Base-by-base conservation (phyloP, 2,888 invertebrate genomes). In the Xestobium rufovillosum region DNA sequence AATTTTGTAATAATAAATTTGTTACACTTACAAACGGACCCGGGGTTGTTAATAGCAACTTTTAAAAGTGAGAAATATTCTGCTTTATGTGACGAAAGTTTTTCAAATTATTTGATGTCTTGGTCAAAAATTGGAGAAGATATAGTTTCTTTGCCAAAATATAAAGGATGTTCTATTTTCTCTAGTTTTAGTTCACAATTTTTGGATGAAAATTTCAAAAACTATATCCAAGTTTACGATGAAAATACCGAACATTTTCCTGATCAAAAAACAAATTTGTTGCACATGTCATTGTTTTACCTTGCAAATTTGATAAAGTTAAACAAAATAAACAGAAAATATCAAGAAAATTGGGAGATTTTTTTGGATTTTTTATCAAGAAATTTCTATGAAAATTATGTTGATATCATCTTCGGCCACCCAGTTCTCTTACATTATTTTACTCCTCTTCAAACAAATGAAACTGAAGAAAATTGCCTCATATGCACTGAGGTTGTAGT, bases 21-120 rank as follows among this genome's bases (percentile, higher is more conserved):
- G 45, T 65, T 79, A 14, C 78, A 80, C 53, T 67, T 65, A 36
- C 79, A 78, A 61, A 72, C 71, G 43, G 66, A 68, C 2, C 69
- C 72, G 1, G 66, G 68, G 31, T 50, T 70, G 36, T 69, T 78
- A 2, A 66, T 69, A 44, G 55, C 67, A 17, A 55, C 76, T 30
- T 63, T 72, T 28, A 62, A 67, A n/a, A 68, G 69, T 48, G 67
- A 67, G 27, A 64, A 73, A n/a, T n/a, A n/a, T n/a, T n/a, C n/a
- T n/a, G n/a, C n/a, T n/a, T n/a, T n/a, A n/a, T n/a, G n/a, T n/a
- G n/a, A n/a, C n/a, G n/a, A n/a, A n/a, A n/a, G n/a, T n/a, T n/a
- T n/a, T n/a, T n/a, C n/a, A n/a, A n/a, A n/a, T n/a, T n/a, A n/a
- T n/a, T n/a, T n/a, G n/a, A n/a, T n/a, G n/a, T n/a, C n/a, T n/a